Evolutionary conservation across 1,140 invertebrate species (phyloP), one percentile per base, ranked within the genome.

Genomic region (Trigoniulus corallinus): DNA sequence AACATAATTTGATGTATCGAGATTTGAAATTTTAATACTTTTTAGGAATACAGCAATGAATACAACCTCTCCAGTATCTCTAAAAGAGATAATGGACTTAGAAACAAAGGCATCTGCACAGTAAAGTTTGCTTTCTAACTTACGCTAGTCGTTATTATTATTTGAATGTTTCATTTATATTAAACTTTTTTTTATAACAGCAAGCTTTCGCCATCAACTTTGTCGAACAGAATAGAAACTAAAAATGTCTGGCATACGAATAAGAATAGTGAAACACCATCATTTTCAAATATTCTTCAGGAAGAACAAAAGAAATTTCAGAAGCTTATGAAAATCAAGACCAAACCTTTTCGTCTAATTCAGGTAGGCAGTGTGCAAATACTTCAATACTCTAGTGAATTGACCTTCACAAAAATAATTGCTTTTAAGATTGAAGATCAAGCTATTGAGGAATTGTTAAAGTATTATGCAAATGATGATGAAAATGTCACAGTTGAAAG

Each of bases 371-470:
- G 21, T 48, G 29, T 42, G 13, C 12, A 52, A 27, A 18, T 13
- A 41, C n/a, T 25, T 23, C 12, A 34, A 43, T 51, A 48, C 25
- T 27, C 18, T 2, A 55, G 15, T 4, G 24, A 41, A n/a, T 18
- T 52, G 21, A 44, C 26, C 44, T 39, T 52, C 34, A 23, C 26
- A 41, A 21, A 21, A 50, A 53, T 49, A 53, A 39, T 56, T 56
- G 62, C 49, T 45, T 62, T 60, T 45, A 56, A 82, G 79, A 69
- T 81, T 47, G 80, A 83, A 71, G 80, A 83, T 58, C 73, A 76
- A 65, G 81, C 81, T 1, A 80, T 83, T 53, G 74, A 79, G 54
- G 78, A 82, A 51, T 62, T 83, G 42, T 64, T 75, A 39, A 74
- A 74, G 57, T 67, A 72, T 3, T 63, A 70, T 41, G 67, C 74